Evolutionary conservation across 2,888 invertebrate genomes (phyloP).

Genomic region (Lycia hirtaria): DNA sequence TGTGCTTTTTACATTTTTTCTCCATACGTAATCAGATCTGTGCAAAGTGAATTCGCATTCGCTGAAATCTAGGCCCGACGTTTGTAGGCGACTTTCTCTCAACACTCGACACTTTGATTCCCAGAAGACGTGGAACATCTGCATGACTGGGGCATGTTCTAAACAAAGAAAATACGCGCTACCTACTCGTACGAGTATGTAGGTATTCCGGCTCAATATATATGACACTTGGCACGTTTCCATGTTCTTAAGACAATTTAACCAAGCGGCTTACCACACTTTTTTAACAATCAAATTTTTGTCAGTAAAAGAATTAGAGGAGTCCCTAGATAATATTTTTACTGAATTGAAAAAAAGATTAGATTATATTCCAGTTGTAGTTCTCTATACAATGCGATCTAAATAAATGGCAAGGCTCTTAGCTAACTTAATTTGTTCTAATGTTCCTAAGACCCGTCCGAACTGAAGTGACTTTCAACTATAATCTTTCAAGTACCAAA

Average conservation of each 20-base stretch:
- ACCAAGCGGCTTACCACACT: slow-evolving; percentile 1
- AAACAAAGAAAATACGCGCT: too few relatives aligned
- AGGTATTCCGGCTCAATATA: slow-evolving; percentile 1
- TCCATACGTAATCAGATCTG: background rate
- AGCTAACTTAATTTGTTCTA: too few relatives aligned
- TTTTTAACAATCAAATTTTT: background rate
- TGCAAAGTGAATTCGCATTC: slow-evolving; percentile 38
- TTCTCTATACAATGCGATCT: too few relatives aligned
- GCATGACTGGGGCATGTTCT: background rate
- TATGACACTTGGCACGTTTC: slow-evolving; percentile 1
- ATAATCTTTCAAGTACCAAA: too few relatives aligned
- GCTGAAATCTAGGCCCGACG: slow-evolving; percentile 54
- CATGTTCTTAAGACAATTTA: slow-evolving; percentile 1
- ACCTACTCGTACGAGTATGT: too few relatives aligned
- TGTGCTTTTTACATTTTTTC: too few relatives aligned
- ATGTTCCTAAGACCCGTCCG: too few relatives aligned
- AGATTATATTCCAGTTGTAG: too few relatives aligned
- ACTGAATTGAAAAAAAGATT: too few relatives aligned
- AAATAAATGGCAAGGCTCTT: too few relatives aligned
- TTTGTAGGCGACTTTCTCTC: slow-evolving; percentile 63
- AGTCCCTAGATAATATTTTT: too few relatives aligned
- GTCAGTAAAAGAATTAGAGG: background rate
- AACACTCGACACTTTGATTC: slow-evolving; percentile 29
- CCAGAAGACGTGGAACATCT: slow-evolving; percentile 2
- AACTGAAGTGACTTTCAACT: too few relatives aligned